Percentiles rank a stretch among this genome's conserved stretches.
These are phyloP conservation scores for Ciona savignyi DNA, from an alignment of 23 tunicate species.

Conservation along the genomic window DNA sequence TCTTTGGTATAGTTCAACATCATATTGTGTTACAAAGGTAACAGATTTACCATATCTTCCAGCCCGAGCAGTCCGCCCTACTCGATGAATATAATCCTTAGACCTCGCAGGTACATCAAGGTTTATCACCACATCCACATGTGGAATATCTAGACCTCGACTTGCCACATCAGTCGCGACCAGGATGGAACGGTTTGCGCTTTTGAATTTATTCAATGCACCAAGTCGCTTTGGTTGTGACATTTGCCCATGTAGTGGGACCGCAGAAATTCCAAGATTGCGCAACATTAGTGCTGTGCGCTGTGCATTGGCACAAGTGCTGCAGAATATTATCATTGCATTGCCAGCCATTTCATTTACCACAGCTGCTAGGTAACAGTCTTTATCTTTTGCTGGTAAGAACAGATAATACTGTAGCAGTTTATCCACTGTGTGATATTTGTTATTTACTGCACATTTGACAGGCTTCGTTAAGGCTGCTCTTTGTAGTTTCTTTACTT, in stretches of 20 bases:
- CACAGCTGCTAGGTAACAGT: conserved; percentile 70
- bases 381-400: conserved; percentile 85
- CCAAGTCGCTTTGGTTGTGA: conserved; percentile 91
- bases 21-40: conserved; percentile 94
- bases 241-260: conserved; percentile 93
- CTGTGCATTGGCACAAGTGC: conserved; percentile 71
- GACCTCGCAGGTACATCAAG: conserved; percentile 78
- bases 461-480: conserved; percentile 86
- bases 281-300: conserved; percentile 65
- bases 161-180: conserved; percentile 96
- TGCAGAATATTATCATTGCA: conserved; percentile 76
- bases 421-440: conserved; percentile 85
- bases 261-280: conserved; percentile 58
- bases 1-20: conserved; percentile 90
- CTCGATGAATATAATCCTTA: conserved; percentile 92
- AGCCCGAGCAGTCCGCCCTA: conserved; percentile 96
- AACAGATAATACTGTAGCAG: conserved; percentile 71
- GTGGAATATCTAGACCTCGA: conserved; percentile 93
- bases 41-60: conserved; percentile 85
- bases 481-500: conserved; percentile 88
- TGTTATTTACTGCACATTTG: conserved; percentile 83
- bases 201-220: conserved; percentile 76
- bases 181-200: conserved; percentile 53
- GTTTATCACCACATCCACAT: conserved; percentile 85
- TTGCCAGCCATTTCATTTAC: conserved; percentile 82